Base-by-base conservation (phyloP, 2,113 vertebrate genomes). In the Uria aalge region DNA sequence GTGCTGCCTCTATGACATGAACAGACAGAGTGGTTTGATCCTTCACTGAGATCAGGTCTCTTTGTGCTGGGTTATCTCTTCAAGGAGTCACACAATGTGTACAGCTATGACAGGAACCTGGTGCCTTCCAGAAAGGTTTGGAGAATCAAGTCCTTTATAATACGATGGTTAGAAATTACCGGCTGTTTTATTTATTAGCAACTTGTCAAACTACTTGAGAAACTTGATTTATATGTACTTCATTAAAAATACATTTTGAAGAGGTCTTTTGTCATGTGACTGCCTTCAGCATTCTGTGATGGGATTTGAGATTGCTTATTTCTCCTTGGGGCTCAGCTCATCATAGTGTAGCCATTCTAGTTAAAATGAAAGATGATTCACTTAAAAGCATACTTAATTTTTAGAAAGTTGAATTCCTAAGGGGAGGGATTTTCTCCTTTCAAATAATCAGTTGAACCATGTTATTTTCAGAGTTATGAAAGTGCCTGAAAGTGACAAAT, bases 241-340 rank as follows among this genome's bases (percentile, higher is more conserved):
- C 64, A 84, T 67, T 92, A 94, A 89, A 90, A 92, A 92, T 83
- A 41, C 68, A 15, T 94, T 85, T 95, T 92, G n/a, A 94, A 90
- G 62, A 83, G 79, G 48, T 57, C 69, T 92, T 94, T 68, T 88
- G 13, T 94, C 18, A 13, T 72, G 71, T 94, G 41, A 76, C 52
- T 85, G 55, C 77, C 47, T 69, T 86, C 40, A 87, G 50, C 36
- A 19, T 60, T 67, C 50, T 69, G 55, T 88, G 45, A 78, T 69
- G 30, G 20, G 34, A 63, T 88, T 53, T 74, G 32, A 55, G 47
- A 41, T 64, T 77, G 48, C 56, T 71, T 88, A 32, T 64, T 93
- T 91, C n/a, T 94, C 68, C 23, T 48, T 93, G 52, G 38, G 29
- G 23, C 11, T 27, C 43, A 68, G 43, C 26, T 85, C 22, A 30